Evolutionary conservation across 1,140 invertebrate genomes (phyloP).

Genomic region (Drosophila bifasciata): DNA sequence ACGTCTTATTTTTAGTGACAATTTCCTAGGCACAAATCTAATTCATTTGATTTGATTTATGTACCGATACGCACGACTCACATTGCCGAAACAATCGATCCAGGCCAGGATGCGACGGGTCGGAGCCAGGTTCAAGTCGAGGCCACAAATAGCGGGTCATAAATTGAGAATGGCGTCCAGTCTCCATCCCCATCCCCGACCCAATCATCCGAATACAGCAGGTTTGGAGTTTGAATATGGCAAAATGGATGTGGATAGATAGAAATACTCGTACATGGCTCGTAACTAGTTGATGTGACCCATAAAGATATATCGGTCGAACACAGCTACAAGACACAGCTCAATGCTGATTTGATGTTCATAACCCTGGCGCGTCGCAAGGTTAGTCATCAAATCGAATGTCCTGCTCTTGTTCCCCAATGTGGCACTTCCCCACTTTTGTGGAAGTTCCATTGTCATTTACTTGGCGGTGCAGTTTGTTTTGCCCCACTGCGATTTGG

Average conservation of each 20-base stretch:
- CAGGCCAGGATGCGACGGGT: background rate
- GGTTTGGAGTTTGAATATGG: background rate
- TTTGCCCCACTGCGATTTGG: conserved; percentile 33
- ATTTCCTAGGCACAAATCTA: conserved; percentile 49
- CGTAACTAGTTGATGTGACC: conserved; percentile 46
- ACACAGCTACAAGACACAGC: conserved; percentile 36
- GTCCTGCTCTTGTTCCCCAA: conserved; percentile 31
- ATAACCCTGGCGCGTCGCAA: conserved; percentile 33
- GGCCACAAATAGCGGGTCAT: conserved; percentile 54
- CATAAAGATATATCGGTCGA: conserved; percentile 58
- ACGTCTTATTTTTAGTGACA: conserved; percentile 61
- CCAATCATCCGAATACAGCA: no score
- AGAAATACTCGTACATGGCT: conserved; percentile 22
- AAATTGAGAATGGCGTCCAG: conserved; percentile 55
- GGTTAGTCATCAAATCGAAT: conserved; percentile 60
- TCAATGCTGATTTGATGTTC: conserved; percentile 66
- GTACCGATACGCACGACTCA: conserved; percentile 37
- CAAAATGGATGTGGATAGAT: conserved; percentile 28
- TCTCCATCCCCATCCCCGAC: no score
- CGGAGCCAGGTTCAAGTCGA: conserved; percentile 21
- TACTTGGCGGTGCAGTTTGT: conserved; percentile 33
- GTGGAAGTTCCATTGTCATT: conserved; percentile 17
- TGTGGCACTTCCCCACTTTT: conserved; percentile 39
- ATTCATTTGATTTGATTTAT: conserved; percentile 67
- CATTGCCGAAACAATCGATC: conserved; percentile 17